Conservation (phyloP, 92 coral and sea anemone genomes). For the Muricea muricata region DNA sequence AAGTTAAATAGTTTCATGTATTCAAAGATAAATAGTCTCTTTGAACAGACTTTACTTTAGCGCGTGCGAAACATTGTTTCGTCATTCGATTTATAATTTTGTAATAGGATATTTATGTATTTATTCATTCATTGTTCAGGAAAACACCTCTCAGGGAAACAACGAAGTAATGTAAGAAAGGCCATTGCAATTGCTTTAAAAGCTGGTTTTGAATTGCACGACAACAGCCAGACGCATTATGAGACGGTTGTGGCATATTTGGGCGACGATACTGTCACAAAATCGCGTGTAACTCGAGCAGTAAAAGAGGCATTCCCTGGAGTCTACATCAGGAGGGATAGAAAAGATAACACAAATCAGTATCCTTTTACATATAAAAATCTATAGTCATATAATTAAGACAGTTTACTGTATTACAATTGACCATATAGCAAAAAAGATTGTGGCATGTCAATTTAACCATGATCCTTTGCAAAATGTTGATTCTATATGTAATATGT, state of each 20-base stretch:
- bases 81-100: background rate
- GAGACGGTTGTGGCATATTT: conserved; percentile 19
- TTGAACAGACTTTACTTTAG: background rate
- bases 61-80: background rate
- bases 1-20: conserved; percentile 4
- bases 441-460: too few species aligned
- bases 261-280: background rate
- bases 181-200: background rate
- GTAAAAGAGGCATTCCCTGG: conserved; percentile 34
- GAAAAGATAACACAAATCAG: conserved; percentile 15
- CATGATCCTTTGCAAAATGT: too few species aligned
- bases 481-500: too few species aligned
- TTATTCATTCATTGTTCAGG: background rate
- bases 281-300: conserved; percentile 11
- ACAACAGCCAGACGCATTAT: background rate
- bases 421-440: too few species aligned
- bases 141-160: background rate
- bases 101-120: background rate
- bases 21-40: background rate
- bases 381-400: background rate
- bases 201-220: conserved; percentile 13
- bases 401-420: background rate
- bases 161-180: background rate
- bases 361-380: conserved; percentile 12
- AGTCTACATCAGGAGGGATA: conserved; percentile 1